These are phyloP conservation scores for Ibidorhyncha struthersii DNA, from an alignment of 2,113 vertebrate species.

Conservation along the genomic window DNA sequence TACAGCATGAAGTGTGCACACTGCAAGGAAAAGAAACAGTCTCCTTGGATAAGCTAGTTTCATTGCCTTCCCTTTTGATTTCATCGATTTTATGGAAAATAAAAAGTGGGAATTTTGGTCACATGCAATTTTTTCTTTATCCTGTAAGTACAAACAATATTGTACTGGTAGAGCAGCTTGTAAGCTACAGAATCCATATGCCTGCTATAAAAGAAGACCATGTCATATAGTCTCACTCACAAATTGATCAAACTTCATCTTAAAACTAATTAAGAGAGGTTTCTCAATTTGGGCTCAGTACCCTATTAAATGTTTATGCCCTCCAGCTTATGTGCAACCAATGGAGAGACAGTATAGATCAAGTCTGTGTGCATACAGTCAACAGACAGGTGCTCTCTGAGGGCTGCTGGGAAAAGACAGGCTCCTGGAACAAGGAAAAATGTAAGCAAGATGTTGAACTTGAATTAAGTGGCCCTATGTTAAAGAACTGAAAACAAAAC, in stretches of 20 bases:
- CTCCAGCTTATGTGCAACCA: neutral
- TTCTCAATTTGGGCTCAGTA: neutral
- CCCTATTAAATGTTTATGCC: neutral
- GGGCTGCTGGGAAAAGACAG: neutral
- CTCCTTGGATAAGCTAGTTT: neutral
- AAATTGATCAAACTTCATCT: neutral
- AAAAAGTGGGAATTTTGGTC: neutral
- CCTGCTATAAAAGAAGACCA: neutral
- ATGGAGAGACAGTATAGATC: neutral
- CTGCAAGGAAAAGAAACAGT: neutral
- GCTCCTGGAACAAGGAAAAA: neutral
- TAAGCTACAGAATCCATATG: neutral
- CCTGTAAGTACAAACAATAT: neutral
- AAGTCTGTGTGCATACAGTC: neutral
- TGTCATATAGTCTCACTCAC: neutral
- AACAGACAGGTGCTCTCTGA: neutral
- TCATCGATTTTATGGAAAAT: neutral
- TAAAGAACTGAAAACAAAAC: slow-evolving; percentile 6
- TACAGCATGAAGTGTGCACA: neutral
- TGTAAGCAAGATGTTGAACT: neutral
- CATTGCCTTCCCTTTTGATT: neutral
- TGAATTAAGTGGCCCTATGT: neutral
- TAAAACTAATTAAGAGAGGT: neutral
- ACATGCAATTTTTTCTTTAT: neutral
- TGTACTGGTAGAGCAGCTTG: neutral